Conservation (phyloP, 1,140 invertebrate genomes). For the Ditylenchus dipsaci region DNA sequence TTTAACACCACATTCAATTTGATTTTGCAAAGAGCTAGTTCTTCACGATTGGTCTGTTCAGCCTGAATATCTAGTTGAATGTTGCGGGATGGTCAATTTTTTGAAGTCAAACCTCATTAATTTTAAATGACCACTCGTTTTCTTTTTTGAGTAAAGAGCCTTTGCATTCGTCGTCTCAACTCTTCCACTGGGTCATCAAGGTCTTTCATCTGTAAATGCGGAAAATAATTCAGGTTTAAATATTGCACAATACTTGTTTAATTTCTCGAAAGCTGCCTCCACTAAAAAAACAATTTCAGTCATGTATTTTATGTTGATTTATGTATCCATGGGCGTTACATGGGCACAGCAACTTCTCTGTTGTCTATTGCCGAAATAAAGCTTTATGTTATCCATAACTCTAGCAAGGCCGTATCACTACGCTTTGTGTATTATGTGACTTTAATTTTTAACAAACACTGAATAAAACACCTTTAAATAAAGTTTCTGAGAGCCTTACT, state of each 20-base stretch:
- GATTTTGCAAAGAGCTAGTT: slow-evolving; percentile 21
- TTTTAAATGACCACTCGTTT: slow-evolving; percentile 13
- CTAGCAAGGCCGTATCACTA: no score
- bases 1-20: slow-evolving; percentile 14
- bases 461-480: no score
- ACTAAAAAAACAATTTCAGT: neutral
- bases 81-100: neutral
- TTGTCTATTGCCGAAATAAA: no score
- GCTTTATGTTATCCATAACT: no score
- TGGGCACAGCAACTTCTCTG: no score
- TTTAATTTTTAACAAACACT: no score
- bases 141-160: slow-evolving; percentile 22
- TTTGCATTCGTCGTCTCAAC: slow-evolving; percentile 22
- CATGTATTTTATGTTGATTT: no score
- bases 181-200: slow-evolving; percentile 22
- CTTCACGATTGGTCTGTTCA: slow-evolving; percentile 16
- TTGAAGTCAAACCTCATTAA: slow-evolving; percentile 22
- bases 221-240: neutral
- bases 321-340: no score
- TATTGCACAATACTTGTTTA: slow-evolving; percentile 3
- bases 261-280: slow-evolving; percentile 14
- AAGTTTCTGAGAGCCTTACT: no score
- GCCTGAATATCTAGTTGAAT: slow-evolving; percentile 2
- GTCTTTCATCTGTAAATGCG: slow-evolving; percentile 9
- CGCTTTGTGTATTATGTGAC: no score